phyloP scores from a whole-genome alignment of 2,888 invertebrate species.

The Linyphia triangularis region DNA sequence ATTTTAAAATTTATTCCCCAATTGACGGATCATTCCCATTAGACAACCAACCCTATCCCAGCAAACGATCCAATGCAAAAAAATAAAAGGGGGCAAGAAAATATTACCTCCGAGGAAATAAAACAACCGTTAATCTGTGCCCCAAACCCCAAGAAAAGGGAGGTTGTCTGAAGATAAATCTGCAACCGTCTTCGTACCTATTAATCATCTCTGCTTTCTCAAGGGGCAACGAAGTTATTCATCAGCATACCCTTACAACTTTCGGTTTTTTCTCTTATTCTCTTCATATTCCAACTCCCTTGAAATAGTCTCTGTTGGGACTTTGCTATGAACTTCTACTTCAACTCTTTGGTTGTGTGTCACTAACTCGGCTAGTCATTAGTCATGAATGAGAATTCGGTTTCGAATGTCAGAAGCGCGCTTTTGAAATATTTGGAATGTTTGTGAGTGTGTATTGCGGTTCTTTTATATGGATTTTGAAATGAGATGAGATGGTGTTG shows the following conservation, averaged over 20 bases:
- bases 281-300: background rate
- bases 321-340: background rate
- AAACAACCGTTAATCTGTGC: constrained; percentile 30
- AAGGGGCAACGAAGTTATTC: constrained; percentile 10
- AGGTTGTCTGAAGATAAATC: constrained; percentile 21
- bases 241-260: background rate
- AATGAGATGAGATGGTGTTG: too few relatives aligned
- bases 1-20: background rate
- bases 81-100: background rate
- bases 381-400: background rate
- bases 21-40: background rate
- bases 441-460: background rate
- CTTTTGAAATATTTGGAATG: background rate
- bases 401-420: background rate
- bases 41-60: background rate
- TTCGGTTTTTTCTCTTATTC: background rate
- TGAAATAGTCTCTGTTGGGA: background rate
- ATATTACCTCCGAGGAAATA: constrained; percentile 33
- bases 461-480: background rate
- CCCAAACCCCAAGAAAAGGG: background rate
- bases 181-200: background rate
- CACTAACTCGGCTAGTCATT: background rate
- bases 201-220: constrained; percentile 29
- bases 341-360: background rate
- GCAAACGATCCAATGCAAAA: background rate